A percentile compares a stretch with the other conserved stretches of the same genome.
Conservation (phyloP, 53 echinoderm and acorn worm species). For the Echinometra lucunter region DNA sequence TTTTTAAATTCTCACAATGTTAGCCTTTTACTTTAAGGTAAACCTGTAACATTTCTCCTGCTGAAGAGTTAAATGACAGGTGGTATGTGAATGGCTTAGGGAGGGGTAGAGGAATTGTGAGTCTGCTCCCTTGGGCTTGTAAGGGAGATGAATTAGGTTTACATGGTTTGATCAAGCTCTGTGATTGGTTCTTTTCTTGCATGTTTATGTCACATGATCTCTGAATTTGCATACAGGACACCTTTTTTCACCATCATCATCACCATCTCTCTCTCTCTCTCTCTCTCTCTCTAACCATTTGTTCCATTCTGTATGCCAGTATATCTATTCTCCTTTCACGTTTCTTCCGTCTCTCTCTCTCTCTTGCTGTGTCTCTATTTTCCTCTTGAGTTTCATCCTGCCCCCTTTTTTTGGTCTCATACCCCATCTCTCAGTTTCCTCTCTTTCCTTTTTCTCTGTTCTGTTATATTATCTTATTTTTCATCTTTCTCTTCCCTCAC, state of each 20-base stretch:
- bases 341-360: too few relatives aligned
- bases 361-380: too few relatives aligned
- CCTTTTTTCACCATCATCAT: background rate
- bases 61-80: conserved; percentile 16
- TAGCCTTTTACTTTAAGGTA: conserved; percentile 5
- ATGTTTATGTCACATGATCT: conserved; percentile 33
- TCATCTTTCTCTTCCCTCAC: too few relatives aligned
- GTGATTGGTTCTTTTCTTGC: background rate
- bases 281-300: background rate
- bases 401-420: too few relatives aligned
- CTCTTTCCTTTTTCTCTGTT: too few relatives aligned
- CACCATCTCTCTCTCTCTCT: too few relatives aligned
- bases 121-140: conserved; percentile 11
- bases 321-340: too few relatives aligned
- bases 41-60: conserved; percentile 45
- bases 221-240: background rate
- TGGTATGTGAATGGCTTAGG: conserved; percentile 60
- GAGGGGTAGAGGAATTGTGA: conserved; percentile 1
- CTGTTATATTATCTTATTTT: too few relatives aligned
- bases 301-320: too few relatives aligned
- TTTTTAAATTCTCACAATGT: too few relatives aligned
- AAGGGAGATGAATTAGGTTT: background rate
- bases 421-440: too few relatives aligned
- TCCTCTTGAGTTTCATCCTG: too few relatives aligned
- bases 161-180: background rate